These are phyloP conservation scores for Zygothrica quintamaculata DNA, from an alignment of 2,888 invertebrate genomes.

Conservation along the genomic window DNA sequence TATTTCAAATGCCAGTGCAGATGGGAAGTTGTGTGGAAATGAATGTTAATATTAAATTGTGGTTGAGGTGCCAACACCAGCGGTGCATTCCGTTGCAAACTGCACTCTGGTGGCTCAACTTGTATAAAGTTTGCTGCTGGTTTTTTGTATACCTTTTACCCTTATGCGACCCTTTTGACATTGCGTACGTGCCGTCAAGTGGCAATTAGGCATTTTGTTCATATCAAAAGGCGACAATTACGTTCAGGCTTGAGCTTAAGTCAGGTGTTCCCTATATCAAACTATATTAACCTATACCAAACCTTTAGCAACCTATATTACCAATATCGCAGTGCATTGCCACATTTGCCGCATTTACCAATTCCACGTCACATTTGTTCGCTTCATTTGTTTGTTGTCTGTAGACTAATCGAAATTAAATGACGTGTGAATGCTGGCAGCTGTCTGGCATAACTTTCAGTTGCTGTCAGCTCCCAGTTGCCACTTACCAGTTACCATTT, in stretches of 20 bases:
- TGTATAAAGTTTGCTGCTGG: not conserved
- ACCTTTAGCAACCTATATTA: too few relatives aligned
- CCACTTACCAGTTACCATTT: not conserved
- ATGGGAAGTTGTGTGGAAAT: constrained; percentile 29
- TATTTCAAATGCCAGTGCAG: too few relatives aligned
- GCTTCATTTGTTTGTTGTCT: constrained; percentile 43
- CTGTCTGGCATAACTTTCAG: constrained; percentile 70
- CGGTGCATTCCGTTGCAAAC: too few relatives aligned
- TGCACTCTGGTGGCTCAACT: constrained; percentile 18
- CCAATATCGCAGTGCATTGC: constrained; percentile 20
- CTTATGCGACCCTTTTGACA: constrained; percentile 7
- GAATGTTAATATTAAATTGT: constrained; percentile 8
- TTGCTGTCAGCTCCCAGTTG: constrained; percentile 40
- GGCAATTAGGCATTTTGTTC: constrained; percentile 82
- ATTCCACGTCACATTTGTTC: constrained; percentile 56
- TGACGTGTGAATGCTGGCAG: constrained; percentile 84
- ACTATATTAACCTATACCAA: too few relatives aligned
- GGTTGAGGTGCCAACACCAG: not conserved
- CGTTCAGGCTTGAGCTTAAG: constrained; percentile 18
- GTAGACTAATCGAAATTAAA: constrained; percentile 84
- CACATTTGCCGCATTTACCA: constrained; percentile 46
- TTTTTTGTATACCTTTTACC: not conserved
- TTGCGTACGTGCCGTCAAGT: constrained; percentile 42
- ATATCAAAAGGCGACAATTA: constrained; percentile 70
- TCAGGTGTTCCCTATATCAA: constrained; percentile 44